Evolutionary conservation across 1,140 invertebrate species (phyloP), one percentile per base, ranked within the genome.

Genomic region (Aradophagus sp.): DNA sequence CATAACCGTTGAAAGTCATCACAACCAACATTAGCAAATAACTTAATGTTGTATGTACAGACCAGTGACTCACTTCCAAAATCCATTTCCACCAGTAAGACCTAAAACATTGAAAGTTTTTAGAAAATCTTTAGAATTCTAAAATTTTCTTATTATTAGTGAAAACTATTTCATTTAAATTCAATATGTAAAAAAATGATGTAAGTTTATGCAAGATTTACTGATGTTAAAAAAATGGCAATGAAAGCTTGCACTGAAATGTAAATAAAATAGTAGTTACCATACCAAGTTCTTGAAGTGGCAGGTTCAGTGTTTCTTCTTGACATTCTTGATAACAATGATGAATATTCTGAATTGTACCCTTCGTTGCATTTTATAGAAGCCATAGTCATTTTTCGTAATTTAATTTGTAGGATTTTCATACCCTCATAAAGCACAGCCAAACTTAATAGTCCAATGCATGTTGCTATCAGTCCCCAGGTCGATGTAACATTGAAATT

Each of bases 11-110:
- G 85, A 93, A 97, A 0, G 93, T 89, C 95, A 97, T 97, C 53
- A 96, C 92, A 29, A 91, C 89, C 72, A 97, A 84, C 95, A 97
- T 97, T n/a, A 96, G 87, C 32, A 94, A 85, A 82, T 96, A 97
- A 55, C 91, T 91, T 36, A 96, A 34, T 14, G 77, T 74, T 48
- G 87, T 87, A 70, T 89, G 88, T 56, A 83, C 44, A 42, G 84
- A 78, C 79, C 80, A 84, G 17, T 85, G 83, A 14, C 77, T 56
- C 5, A 81, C 39, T 78, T 85, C 80, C 6, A 82, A 4, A 14
- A 67, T 47, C 81, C 84, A 83, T 55, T 68, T 74, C 10, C 11
- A 39, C 56, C 72, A 78, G 12, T 34, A 71, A 13, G 19, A 48
- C 61, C 80, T 83, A 13, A 53, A 76, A 72, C 20, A 10, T 26